Evolutionary conservation across 2,888 invertebrate species (phyloP).

Genomic region (Fabriciana adippe): DNA sequence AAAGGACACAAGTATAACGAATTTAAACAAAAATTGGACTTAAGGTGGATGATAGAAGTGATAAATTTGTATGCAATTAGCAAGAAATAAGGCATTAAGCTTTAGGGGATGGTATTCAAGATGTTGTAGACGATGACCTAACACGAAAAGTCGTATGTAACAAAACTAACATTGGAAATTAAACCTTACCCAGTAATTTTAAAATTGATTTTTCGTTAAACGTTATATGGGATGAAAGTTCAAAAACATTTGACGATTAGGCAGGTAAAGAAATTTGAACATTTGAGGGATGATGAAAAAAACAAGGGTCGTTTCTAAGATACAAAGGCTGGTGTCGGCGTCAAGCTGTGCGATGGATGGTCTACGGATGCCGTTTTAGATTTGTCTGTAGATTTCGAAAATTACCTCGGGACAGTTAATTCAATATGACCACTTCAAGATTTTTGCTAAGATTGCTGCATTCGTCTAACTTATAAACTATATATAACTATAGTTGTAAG

Average conservation of each 20-base stretch:
- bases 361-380: conserved; percentile 77
- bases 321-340: conserved; percentile 77
- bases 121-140: conserved; percentile 62
- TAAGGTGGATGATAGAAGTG: conserved; percentile 46
- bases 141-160: conserved; percentile 49
- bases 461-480: too few relatives aligned
- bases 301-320: conserved; percentile 76
- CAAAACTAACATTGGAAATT: conserved; percentile 38
- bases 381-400: conserved; percentile 69
- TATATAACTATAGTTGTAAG: not conserved
- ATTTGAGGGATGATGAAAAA: conserved; percentile 78
- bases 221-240: conserved; percentile 40
- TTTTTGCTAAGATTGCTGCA: conserved; percentile 47
- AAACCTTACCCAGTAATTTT: conserved; percentile 34
- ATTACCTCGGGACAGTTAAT: conserved; percentile 70
- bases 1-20: conserved; percentile 52
- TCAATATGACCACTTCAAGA: conserved; percentile 70
- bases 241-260: conserved; percentile 44
- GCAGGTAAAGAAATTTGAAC: conserved; percentile 81
- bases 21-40: conserved; percentile 48
- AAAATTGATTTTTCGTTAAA: conserved; percentile 46
- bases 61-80: conserved; percentile 54
- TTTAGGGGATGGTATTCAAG: conserved; percentile 75
- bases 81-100: conserved; percentile 68
- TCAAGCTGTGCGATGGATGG: conserved; percentile 77